Base-by-base conservation (phyloP, 2,888 invertebrate species). In the Drosophila colorata region DNA sequence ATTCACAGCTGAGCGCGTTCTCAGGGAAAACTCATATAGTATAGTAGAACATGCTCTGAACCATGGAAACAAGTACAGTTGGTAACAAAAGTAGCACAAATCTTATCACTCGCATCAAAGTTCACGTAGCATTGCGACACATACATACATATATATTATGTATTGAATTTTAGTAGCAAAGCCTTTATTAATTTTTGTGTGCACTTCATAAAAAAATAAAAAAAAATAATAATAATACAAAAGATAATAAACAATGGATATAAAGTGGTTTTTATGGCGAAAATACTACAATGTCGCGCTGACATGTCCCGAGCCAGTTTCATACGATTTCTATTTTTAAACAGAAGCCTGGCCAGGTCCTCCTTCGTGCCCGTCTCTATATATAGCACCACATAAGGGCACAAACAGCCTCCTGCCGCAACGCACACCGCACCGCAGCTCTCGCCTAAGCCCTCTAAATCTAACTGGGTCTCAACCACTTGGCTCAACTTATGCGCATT, bases 161-260 rank as follows among this genome's bases (percentile, higher is more conserved):
- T 44, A 71, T 31, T 71, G 49, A 37, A 53, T 47, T 41, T 53
- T 53, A 18, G 31, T 40, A 14, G 35, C 48, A 41, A 55, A 55
- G 33, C 46, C 13, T 43, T 61, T 46, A 63, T 48, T 70, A 58
- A 61, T 44, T 56, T 40, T 44, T 63, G 48, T 74, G 61, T 51
- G 41, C 52, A 37, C 41, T 48, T 52, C 43, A 65, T 69, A 60
- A 66, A 52, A 18, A 28, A 40, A 38, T 8, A 28, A 28, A 38
- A 9, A 2, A 58, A 49, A 43, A 25, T 31, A 35, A 37, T 38
- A 38, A 41, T 53, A 53, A 38, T 52, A 57, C 46, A 58, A 53
- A 37, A 68, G 63, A 71, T 64, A 71, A 70, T 53, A 46, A 71
- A 58, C 55, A 74, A 66, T 71, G 63, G 56, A 74, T 74, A 68